Evolutionary conservation across 2,797 vertebrate species (phyloP).

Genomic region (Pangasius macronema): DNA sequence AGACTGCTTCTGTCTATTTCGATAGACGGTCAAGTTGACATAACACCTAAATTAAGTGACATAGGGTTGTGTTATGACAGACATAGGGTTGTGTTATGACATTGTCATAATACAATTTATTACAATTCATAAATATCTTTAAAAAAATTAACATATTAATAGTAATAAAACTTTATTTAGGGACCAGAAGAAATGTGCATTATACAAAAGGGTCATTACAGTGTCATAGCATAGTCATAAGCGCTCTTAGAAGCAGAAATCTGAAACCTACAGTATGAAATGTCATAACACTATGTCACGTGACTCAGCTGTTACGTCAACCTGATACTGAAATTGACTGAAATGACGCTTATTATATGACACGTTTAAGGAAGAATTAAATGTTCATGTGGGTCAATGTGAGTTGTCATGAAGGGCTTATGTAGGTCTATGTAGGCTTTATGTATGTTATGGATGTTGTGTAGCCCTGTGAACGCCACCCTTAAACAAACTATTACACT

Average conservation of each 20-base stretch:
- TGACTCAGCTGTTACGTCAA: background rate
- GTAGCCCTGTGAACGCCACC: background rate
- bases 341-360: too few species aligned
- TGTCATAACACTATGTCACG: background rate
- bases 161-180: background rate
- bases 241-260: background rate
- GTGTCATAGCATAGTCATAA: background rate
- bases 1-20: background rate
- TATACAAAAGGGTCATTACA: background rate
- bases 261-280: background rate
- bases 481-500: background rate
- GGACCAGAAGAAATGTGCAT: background rate
- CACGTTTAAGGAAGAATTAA: too few species aligned
- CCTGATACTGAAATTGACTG: background rate
- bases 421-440: background rate
- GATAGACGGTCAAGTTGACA: background rate
- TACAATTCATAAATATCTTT: background rate
- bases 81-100: background rate
- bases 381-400: background rate
- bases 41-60: background rate
- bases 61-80: background rate
- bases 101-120: background rate
- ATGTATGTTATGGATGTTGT: too few species aligned
- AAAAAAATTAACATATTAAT: too few species aligned
- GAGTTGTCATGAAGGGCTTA: background rate